phyloP scores from a whole-genome alignment of 2,888 invertebrate genomes.

The Temnothorax unifasciatus region DNA sequence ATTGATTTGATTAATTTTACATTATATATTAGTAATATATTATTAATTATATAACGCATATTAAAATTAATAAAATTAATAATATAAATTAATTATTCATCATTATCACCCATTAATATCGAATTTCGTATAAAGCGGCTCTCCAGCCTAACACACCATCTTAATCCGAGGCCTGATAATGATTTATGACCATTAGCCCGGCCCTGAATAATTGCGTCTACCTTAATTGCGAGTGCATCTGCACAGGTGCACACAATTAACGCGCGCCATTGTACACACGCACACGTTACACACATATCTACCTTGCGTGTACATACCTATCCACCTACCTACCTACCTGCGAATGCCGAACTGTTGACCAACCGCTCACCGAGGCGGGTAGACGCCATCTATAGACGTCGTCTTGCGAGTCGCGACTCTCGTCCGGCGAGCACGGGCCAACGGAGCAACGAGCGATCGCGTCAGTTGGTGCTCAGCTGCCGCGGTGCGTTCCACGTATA shows the following conservation, averaged over 20 bases:
- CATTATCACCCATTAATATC: slow-evolving; percentile 7
- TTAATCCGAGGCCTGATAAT: background rate
- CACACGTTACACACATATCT: slow-evolving; percentile 18
- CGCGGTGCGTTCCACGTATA: slow-evolving; percentile 33
- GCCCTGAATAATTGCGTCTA: slow-evolving; percentile 32
- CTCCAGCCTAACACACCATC: background rate
- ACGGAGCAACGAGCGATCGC: slow-evolving; percentile 17
- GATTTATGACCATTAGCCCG: slow-evolving; percentile 27
- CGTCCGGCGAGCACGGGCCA: background rate
- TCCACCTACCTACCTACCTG: slow-evolving; percentile 52
- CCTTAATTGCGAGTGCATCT: slow-evolving; percentile 44
- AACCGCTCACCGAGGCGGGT: slow-evolving; percentile 68
- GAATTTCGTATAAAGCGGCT: background rate
- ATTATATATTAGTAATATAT: background rate
- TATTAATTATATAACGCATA: background rate
- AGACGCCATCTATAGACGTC: slow-evolving; percentile 70
- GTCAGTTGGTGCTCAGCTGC: slow-evolving; percentile 71
- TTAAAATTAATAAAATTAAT: slow-evolving; percentile 10
- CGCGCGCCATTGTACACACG: slow-evolving; percentile 39
- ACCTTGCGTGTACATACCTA: slow-evolving; percentile 8
- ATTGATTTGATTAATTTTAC: background rate
- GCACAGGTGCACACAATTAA: slow-evolving; percentile 50
- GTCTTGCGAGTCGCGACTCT: slow-evolving; percentile 35
- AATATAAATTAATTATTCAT: slow-evolving; percentile 7
- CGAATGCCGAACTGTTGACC: slow-evolving; percentile 67